Conservation (phyloP, 53 echinoderm and acorn worm species). For the Luidia sarsii region DNA sequence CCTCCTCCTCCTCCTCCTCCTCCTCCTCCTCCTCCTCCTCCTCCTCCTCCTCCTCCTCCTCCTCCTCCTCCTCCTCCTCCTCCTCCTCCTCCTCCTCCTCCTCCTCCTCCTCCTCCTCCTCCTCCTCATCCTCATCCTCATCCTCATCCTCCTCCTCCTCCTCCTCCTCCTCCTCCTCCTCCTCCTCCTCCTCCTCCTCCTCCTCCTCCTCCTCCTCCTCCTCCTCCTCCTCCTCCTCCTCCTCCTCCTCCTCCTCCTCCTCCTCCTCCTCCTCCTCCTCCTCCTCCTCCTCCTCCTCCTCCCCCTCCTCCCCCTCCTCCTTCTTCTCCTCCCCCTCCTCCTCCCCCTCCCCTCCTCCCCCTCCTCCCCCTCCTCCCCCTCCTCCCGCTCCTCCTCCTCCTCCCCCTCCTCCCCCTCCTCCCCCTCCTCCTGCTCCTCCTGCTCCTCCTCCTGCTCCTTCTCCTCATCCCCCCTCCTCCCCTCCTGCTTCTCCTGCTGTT, state of each 20-base stretch:
- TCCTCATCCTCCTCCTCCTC: no score
- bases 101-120: not conserved
- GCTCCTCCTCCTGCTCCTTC: not conserved
- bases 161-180: not conserved
- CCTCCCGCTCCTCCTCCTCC: not conserved
- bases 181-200: slow-evolving; percentile 4
- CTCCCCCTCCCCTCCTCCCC: not conserved
- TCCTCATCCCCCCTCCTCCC: not conserved
- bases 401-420: not conserved
- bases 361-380: not conserved
- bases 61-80: slow-evolving; percentile 2
- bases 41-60: slow-evolving; percentile 2
- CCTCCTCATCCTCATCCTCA: no score
- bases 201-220: slow-evolving; percentile 11
- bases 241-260: not conserved
- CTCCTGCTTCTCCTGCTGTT: slow-evolving; percentile 3
- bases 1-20: slow-evolving; percentile 1
- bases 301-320: no score
- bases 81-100: not conserved
- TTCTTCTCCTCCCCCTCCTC: no score
- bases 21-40: slow-evolving; percentile 5
- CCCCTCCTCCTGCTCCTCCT: not conserved
- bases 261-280: no score
- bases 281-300: not conserved
- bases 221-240: slow-evolving; percentile 10